Base-by-base conservation (phyloP, 2,888 invertebrate species). In the Caenorhabditis becei region DNA sequence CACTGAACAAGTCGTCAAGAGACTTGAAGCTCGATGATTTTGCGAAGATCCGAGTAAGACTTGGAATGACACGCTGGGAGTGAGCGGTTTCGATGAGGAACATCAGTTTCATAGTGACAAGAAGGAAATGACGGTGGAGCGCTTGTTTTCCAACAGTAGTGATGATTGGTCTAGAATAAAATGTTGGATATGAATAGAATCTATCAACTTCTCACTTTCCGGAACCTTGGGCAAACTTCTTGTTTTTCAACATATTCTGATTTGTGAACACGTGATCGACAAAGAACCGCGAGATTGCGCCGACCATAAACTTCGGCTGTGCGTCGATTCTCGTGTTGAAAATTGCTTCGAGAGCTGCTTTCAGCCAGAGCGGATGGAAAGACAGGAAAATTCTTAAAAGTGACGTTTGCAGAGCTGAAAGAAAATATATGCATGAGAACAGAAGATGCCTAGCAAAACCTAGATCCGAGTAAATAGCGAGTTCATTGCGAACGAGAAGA, bases 341-440 rank as follows among this genome's bases (percentile, higher is more conserved):
- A n/a, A 82, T 77, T 16, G 83, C 80, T 58, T 85, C 86, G 16
- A 86, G 58, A 47, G 79, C 78, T 1, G 77, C 37, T 63, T 83
- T 83, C 18, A 85, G 77, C 83, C 83, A 83, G 16, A 75, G 78
- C 0, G 86, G 86, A 77, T 86, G 80, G 47, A 86, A 81, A 0
- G 82, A 83, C 20, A 86, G 75, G 56, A 86, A 85, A 2, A 80
- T 70, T 4, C 67, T 65, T n/a, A 86, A 81, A 5, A 86, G 78
- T 1, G 67, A 77, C 0, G 81, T 83, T 69, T 85, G 83, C 20
- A 84, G 65, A 8, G 70, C 84, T 84, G 61, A 24, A 84, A 81
- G n/a, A n/a, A n/a, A n/a, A n/a, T n/a, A n/a, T n/a, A n/a, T n/a
- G n/a, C n/a, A n/a, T n/a, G n/a, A n/a, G n/a, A 44, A 47, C 5